Percentiles rank a stretch among this genome's conserved stretches.
Conservation (phyloP, 2,888 invertebrate genomes). For the Corbicula japonica region DNA sequence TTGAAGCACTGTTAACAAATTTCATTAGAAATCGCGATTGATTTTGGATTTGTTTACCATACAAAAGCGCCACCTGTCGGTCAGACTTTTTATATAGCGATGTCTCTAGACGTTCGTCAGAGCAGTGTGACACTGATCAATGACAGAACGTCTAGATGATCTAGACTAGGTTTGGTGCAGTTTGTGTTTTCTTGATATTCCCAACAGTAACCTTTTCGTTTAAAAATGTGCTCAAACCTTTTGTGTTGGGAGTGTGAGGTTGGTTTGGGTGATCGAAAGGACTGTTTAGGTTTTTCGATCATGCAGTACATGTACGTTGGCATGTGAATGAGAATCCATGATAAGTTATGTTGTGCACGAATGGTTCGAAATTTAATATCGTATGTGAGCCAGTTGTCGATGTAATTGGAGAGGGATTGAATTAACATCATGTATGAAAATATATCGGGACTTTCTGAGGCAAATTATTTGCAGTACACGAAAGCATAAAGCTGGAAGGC, state of each 20-base stretch:
- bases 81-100: too few relatives aligned
- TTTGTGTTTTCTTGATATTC: background rate
- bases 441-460: conserved; percentile 7
- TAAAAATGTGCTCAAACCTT: too few relatives aligned
- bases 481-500: conserved; percentile 29
- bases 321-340: conserved; percentile 16
- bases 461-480: conserved; percentile 15
- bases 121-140: too few relatives aligned
- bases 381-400: conserved; percentile 14
- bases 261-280: background rate
- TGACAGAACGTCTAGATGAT: too few relatives aligned
- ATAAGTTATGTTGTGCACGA: background rate
- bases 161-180: background rate
- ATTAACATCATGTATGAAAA: conserved; percentile 33
- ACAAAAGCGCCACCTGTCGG: too few relatives aligned
- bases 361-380: conserved; percentile 33
- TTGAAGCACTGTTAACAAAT: too few relatives aligned
- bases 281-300: background rate
- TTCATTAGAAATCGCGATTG: too few relatives aligned
- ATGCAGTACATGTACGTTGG: conserved; percentile 6
- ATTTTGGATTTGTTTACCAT: too few relatives aligned
- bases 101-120: too few relatives aligned
- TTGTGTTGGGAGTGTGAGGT: background rate
- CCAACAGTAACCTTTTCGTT: conserved; percentile 7
- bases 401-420: conserved; percentile 16